These are phyloP conservation scores for Pachydiplax longipennis DNA, from an alignment of 2,888 invertebrate species.

Conservation along the genomic window DNA sequence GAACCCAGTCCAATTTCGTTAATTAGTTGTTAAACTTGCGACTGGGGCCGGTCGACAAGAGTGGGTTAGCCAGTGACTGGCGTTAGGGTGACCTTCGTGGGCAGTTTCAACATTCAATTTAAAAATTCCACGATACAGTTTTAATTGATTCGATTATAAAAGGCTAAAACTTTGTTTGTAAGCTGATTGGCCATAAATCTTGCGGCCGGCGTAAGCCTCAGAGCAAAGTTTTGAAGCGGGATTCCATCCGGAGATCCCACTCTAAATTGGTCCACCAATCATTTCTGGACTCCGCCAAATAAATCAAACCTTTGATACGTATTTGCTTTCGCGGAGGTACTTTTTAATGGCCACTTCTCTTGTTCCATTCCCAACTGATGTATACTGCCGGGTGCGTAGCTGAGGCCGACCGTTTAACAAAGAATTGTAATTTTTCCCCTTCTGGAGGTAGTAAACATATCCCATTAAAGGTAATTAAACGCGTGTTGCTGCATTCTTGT, in stretches of 20 bases:
- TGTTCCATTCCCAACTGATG: background rate
- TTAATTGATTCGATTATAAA: slow-evolving; percentile 36
- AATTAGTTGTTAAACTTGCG: too few relatives aligned
- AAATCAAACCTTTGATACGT: slow-evolving; percentile 16
- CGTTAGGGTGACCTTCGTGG: too few relatives aligned
- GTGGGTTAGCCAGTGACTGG: too few relatives aligned
- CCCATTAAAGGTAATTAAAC: background rate
- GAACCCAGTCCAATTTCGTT: too few relatives aligned
- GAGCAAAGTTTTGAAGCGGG: background rate
- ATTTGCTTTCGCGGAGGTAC: background rate
- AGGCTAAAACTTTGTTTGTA: background rate
- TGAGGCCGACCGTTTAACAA: background rate
- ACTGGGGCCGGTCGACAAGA: too few relatives aligned
- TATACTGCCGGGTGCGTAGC: background rate
- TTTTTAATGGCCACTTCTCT: background rate
- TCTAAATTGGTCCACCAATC: slow-evolving; percentile 40
- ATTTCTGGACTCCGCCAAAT: background rate
- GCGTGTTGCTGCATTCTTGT: too few relatives aligned
- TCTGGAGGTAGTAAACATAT: background rate
- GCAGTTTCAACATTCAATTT: background rate
- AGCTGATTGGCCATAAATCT: slow-evolving; percentile 9
- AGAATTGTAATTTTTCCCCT: background rate
- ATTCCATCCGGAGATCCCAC: background rate
- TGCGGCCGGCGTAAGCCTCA: background rate
- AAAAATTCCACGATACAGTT: background rate